Evolutionary conservation across 2,888 invertebrate species (phyloP).

Genomic region (Ormyrus pomaceus): DNA sequence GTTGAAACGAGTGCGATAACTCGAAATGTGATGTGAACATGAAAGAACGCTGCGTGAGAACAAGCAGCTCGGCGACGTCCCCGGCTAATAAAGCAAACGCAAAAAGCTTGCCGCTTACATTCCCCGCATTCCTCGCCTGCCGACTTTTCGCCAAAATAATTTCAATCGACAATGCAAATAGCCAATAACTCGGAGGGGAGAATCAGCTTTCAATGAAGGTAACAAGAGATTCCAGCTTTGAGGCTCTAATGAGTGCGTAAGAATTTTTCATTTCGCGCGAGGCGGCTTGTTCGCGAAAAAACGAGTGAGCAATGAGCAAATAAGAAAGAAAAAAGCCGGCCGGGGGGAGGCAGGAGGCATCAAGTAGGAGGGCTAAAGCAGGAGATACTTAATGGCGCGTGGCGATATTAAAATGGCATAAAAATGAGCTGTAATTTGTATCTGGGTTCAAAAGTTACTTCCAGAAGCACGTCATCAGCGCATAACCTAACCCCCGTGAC

Average conservation of each 20-base stretch:
- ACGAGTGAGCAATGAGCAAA: slow-evolving; percentile 49
- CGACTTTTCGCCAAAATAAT: background rate
- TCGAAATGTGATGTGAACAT: slow-evolving; percentile 22
- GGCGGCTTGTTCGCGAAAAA: slow-evolving; percentile 42
- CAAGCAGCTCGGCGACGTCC: background rate
- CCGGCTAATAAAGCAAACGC: background rate
- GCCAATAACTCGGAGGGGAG: slow-evolving; percentile 21
- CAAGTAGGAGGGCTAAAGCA: slow-evolving; percentile 60
- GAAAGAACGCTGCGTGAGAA: slow-evolving; percentile 6
- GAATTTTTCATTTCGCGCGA: slow-evolving; percentile 66
- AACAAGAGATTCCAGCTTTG: slow-evolving; percentile 61
- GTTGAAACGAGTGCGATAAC: slow-evolving; percentile 19
- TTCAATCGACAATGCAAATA: slow-evolving; percentile 22
- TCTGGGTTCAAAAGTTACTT: slow-evolving; percentile 71
- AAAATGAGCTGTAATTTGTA: slow-evolving; percentile 76
- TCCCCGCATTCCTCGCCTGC: background rate
- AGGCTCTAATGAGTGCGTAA: slow-evolving; percentile 65
- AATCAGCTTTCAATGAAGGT: slow-evolving; percentile 39
- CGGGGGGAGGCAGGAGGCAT: slow-evolving; percentile 46
- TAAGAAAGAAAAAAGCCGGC: slow-evolving; percentile 53
- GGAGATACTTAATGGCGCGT: slow-evolving; percentile 74
- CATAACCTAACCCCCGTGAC: slow-evolving; percentile 59
- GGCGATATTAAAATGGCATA: slow-evolving; percentile 76
- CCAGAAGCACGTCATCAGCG: slow-evolving; percentile 62
- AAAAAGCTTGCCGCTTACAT: slow-evolving; percentile 7